Conservation (phyloP, 2,888 invertebrate species). For the Polymixis flavicincta region DNA sequence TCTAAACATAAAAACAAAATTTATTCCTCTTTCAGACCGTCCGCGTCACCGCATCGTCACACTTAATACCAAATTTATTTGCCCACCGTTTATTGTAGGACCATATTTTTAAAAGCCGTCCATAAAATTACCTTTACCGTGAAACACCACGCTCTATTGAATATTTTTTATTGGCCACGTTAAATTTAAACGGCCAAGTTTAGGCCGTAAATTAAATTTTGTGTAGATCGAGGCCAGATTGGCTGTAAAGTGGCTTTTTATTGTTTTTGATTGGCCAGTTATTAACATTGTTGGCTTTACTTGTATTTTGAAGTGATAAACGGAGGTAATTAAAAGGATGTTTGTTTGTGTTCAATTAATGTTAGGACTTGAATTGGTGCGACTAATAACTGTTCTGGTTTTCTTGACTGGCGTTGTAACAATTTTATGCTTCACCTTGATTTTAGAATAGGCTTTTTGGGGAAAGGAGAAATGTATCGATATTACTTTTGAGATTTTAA, state of each 20-base stretch:
- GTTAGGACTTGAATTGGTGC: background rate
- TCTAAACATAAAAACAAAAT: background rate
- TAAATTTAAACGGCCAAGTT: conserved; percentile 48
- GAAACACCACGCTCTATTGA: conserved; percentile 53
- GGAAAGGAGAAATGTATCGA: background rate
- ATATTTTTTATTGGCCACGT: conserved; percentile 59
- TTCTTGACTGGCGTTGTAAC: background rate
- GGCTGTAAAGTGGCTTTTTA: conserved; percentile 53
- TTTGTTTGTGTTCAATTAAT: background rate
- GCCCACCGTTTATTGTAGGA: conserved; percentile 20
- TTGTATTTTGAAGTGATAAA: conserved; percentile 28
- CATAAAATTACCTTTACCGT: conserved; percentile 53
- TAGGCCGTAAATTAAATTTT: conserved; percentile 59
- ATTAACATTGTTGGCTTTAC: conserved; percentile 8
- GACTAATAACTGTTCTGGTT: background rate
- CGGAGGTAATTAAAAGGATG: background rate
- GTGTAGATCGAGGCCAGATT: conserved; percentile 48
- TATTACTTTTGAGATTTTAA: background rate
- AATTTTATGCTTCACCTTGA: background rate
- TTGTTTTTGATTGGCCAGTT: conserved; percentile 37
- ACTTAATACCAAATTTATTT: conserved; percentile 19
- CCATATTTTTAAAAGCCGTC: conserved; percentile 34
- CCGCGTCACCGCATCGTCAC: background rate
- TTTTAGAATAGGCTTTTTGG: background rate
- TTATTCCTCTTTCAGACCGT: background rate